A percentile compares a stretch with the other conserved stretches of the same genome.
phyloP scores from a whole-genome alignment of 2,888 invertebrate genomes.

The Brachyptera putata region DNA sequence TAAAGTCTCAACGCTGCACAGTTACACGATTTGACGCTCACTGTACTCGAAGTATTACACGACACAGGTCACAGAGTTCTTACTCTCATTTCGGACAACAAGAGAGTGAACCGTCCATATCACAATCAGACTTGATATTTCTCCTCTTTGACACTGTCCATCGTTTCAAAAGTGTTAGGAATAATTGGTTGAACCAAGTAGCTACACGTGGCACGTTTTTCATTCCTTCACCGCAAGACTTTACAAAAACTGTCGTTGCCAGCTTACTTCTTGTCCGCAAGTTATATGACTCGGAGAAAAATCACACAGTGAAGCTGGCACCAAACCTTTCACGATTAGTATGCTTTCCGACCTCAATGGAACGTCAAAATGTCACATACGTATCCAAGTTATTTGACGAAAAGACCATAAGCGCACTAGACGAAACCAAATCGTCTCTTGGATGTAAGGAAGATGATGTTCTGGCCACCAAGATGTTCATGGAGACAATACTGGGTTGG shows the following conservation, averaged over 20 bases:
- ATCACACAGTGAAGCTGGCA: neutral
- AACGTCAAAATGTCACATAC: neutral
- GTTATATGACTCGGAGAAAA: neutral
- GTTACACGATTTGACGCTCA: neutral
- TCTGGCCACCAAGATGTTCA: too few species aligned
- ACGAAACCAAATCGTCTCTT: too few species aligned
- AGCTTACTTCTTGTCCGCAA: neutral
- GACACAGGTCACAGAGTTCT: too few species aligned
- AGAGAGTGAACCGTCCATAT: too few species aligned
- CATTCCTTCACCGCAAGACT: too few species aligned
- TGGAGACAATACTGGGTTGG: too few species aligned
- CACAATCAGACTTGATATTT: too few species aligned
- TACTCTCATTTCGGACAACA: too few species aligned
- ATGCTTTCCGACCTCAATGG: neutral
- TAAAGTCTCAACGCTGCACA: neutral
- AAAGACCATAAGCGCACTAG: too few species aligned
- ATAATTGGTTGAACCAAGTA: neutral
- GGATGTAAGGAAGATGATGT: too few species aligned
- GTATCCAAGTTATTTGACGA: too few species aligned
- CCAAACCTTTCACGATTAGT: neutral
- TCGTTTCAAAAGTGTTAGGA: neutral
- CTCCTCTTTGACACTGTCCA: constrained; percentile 1
- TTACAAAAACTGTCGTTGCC: neutral
- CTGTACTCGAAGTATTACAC: neutral
- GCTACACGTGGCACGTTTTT: neutral